Evolutionary conservation across 1,140 invertebrate genomes (phyloP).

Genomic region (Alviniconcha marisindica): DNA sequence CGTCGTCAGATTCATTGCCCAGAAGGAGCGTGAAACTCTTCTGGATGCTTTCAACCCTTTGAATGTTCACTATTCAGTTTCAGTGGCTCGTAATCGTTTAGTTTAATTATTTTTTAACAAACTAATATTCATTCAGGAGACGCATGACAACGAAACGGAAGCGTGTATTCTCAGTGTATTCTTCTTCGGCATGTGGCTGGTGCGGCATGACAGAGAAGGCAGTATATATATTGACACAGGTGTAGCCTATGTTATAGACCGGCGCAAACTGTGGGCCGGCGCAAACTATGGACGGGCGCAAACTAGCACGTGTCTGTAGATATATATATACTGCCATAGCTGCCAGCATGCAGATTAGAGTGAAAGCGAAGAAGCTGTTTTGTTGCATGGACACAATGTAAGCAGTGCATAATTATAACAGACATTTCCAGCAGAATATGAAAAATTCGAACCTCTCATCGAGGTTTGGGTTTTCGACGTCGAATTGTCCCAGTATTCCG

Average conservation of each 20-base stretch:
- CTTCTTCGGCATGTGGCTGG: not conserved
- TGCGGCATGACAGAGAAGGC: not conserved
- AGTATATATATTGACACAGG: not conserved
- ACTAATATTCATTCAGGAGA: no score
- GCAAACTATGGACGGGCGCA: not conserved
- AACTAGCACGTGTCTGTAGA: not conserved
- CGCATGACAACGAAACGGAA: no score
- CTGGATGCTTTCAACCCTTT: no score
- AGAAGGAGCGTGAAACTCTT: no score
- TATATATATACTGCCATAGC: not conserved
- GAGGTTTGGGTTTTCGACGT: not conserved
- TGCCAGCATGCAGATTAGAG: not conserved
- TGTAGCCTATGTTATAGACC: not conserved
- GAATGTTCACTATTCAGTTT: no score
- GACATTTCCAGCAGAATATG: constrained; percentile 30
- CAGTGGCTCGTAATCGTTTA: no score
- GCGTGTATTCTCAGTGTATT: no score
- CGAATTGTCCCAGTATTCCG: constrained; percentile 36
- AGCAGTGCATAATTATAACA: constrained; percentile 24
- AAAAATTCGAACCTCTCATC: not conserved
- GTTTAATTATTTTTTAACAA: no score
- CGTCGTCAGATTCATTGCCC: no score
- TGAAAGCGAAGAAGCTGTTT: not conserved
- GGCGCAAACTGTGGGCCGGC: not conserved
- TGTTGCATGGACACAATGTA: constrained; percentile 34